A percentile compares a stretch with the other conserved stretches of the same genome.
These are phyloP conservation scores for Herminia tarsipennalis DNA, from an alignment of 2,888 invertebrate genomes.

Conservation along the genomic window DNA sequence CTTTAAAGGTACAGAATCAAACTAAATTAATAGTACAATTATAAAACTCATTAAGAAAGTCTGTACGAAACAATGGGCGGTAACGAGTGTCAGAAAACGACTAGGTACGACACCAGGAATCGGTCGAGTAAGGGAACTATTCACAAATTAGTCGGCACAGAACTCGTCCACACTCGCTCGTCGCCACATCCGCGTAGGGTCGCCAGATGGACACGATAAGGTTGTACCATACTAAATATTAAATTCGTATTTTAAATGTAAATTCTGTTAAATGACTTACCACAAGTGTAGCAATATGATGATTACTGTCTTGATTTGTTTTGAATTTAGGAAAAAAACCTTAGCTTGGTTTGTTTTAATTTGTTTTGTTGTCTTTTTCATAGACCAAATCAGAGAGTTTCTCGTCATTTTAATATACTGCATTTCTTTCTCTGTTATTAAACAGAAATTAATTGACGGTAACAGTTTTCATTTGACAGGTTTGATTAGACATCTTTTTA, in stretches of 20 bases:
- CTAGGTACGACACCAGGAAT: constrained; percentile 57
- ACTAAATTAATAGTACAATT: constrained; percentile 25
- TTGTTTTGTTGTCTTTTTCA: too few relatives aligned
- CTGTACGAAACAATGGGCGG: constrained; percentile 39
- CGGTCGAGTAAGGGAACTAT: constrained; percentile 63
- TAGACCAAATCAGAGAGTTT: too few relatives aligned
- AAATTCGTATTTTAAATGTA: background rate
- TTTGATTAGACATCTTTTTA: too few relatives aligned
- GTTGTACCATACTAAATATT: constrained; percentile 3
- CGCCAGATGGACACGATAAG: constrained; percentile 31
- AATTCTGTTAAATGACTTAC: too few relatives aligned
- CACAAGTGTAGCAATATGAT: background rate
- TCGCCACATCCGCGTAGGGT: constrained; percentile 63
- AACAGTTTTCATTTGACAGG: too few relatives aligned
- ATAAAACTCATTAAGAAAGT: constrained; percentile 38
- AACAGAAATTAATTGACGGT: too few relatives aligned
- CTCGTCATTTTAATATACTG: too few relatives aligned
- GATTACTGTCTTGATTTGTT: too few relatives aligned
- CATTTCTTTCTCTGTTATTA: too few relatives aligned
- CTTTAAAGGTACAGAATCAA: background rate
- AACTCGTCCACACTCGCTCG: constrained; percentile 63
- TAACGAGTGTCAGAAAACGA: constrained; percentile 65
- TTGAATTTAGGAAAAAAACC: too few relatives aligned
- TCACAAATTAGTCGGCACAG: constrained; percentile 72
- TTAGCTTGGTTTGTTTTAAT: too few relatives aligned